Percentiles rank a stretch among this genome's conserved stretches.
phyloP scores from a whole-genome alignment of 2,113 vertebrate genomes.

The Rattus rattus region DNA sequence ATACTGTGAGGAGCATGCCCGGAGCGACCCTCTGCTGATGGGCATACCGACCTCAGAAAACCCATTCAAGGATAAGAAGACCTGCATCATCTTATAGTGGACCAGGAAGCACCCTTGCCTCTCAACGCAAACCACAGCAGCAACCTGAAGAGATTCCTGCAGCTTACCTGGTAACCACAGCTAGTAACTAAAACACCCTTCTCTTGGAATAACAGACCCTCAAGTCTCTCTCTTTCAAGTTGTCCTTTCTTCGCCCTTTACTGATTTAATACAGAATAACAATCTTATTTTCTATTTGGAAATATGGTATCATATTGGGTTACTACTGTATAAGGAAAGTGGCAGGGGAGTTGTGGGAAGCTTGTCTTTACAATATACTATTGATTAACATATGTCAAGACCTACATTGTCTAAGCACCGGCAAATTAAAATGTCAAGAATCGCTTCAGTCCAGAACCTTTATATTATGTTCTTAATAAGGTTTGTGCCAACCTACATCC shows the following conservation, averaged over 20 bases:
- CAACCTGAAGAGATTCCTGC: slow-evolving; percentile 66
- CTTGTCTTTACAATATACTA: slow-evolving; percentile 30
- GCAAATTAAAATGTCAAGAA: slow-evolving; percentile 61
- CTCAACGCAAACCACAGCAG: slow-evolving; percentile 60
- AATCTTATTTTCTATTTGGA: slow-evolving; percentile 60
- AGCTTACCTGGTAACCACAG: slow-evolving; percentile 80
- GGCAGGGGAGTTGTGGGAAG: background rate
- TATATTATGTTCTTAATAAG: slow-evolving; percentile 55
- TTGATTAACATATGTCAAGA: slow-evolving; percentile 59
- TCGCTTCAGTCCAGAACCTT: slow-evolving; percentile 50
- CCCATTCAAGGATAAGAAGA: slow-evolving; percentile 99
- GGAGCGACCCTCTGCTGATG: slow-evolving; percentile 93
- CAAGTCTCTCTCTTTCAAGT: slow-evolving; percentile 73
- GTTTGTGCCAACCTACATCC: background rate
- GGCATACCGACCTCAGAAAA: slow-evolving; percentile 97
- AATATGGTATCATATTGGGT: slow-evolving; percentile 35
- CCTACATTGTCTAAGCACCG: slow-evolving; percentile 84
- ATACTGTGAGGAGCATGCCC: slow-evolving; percentile 94
- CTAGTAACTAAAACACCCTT: slow-evolving; percentile 73
- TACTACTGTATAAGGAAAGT: slow-evolving; percentile 40
- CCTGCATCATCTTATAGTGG: slow-evolving; percentile 94
- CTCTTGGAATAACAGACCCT: slow-evolving; percentile 62
- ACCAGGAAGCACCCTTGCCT: slow-evolving; percentile 47
- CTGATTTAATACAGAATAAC: slow-evolving; percentile 72
- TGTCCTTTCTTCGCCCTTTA: slow-evolving; percentile 71